Evolutionary conservation across 37 sponge, comb jelly and placozoan species (phyloP), one percentile per base, ranked within the genome.

Genomic region (Theonella swinhoei): DNA sequence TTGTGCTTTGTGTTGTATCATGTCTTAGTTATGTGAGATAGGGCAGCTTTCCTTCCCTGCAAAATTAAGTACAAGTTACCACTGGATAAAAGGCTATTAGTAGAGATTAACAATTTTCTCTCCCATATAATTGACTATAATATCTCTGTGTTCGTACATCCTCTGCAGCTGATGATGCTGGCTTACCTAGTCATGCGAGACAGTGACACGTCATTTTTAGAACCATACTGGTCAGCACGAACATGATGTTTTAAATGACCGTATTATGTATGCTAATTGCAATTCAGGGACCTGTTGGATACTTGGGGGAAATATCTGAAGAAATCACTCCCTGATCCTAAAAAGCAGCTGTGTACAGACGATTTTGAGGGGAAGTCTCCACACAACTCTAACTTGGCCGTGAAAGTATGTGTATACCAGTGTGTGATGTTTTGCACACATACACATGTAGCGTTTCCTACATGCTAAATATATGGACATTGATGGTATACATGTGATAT

Each of bases 301-400:
- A 85, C 29, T 20, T 92, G 88, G 86, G 89, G 65, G n/a, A 43
- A 88, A 63, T 88, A 74, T 60, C 29, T 88, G 25, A 82, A 77
- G 20, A 30, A 63, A 35, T 84, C 64, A 36, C 86, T 92, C 0
- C 93, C 93, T 42, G 89, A 88, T 59, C 93, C 93, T 0, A 79
- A 58, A n/a, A 70, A 88, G 61, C 92, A 92, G 80, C 63, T 87
- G 41, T 92, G 93, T 40, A 92, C 93, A 19, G 93, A 92, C 76
- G 93, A 92, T 54, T 92, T 92, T 80, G 89, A 89, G 62, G 93
- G 93, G 0, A 72, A 67, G n/a, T 84, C 85, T 35, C 85, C 89
- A 41, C 89, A 92, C 82, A 92, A 92, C 40, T 76, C 84, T 60
- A 92, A 92, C 74, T 54, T 92, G 28, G 93, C 89, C 26, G 86